Percentiles rank a stretch among this genome's conserved stretches.
Evolutionary conservation across 2,888 invertebrate genomes (phyloP).

Genomic region (Xestia xanthographa): DNA sequence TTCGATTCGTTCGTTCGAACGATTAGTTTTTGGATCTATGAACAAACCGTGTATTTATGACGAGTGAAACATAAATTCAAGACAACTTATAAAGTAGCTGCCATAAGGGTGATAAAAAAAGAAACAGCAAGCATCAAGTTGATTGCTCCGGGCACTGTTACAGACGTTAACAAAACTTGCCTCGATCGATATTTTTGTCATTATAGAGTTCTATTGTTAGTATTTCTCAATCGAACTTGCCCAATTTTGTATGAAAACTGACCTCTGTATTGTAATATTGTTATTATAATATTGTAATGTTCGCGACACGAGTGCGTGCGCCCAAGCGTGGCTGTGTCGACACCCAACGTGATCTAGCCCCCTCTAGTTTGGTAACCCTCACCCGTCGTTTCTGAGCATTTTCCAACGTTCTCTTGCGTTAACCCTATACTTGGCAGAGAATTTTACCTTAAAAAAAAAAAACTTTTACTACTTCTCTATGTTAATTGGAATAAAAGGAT

Average conservation of each 20-base stretch:
- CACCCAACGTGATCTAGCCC: slow-evolving; percentile 75
- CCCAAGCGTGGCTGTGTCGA: slow-evolving; percentile 71
- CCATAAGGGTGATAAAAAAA: slow-evolving; percentile 8
- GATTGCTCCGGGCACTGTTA: slow-evolving; percentile 36
- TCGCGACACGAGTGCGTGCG: slow-evolving; percentile 61
- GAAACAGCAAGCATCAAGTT: slow-evolving; percentile 37
- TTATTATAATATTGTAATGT: slow-evolving; percentile 63
- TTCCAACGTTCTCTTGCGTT: slow-evolving; percentile 64
- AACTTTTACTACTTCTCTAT: no score
- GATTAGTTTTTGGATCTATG: background rate
- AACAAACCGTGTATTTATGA: background rate
- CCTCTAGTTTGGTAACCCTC: slow-evolving; percentile 69
- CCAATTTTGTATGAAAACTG: slow-evolving; percentile 68
- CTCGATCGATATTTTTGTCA: slow-evolving; percentile 47
- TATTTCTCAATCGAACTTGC: slow-evolving; percentile 67
- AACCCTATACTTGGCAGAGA: no score
- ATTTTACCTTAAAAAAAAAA: no score
- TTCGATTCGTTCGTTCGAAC: no score
- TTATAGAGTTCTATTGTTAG: slow-evolving; percentile 53
- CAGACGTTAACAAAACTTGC: slow-evolving; percentile 48
- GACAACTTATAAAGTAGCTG: background rate
- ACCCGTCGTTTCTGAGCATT: slow-evolving; percentile 50
- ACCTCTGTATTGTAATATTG: slow-evolving; percentile 68
- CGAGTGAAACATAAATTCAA: slow-evolving; percentile 14
- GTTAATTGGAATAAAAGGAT: no score